A percentile compares a stretch with the other conserved stretches of the same genome.
phyloP scores from a whole-genome alignment of 2,113 vertebrate genomes.

The Plectropomus leopardus region DNA sequence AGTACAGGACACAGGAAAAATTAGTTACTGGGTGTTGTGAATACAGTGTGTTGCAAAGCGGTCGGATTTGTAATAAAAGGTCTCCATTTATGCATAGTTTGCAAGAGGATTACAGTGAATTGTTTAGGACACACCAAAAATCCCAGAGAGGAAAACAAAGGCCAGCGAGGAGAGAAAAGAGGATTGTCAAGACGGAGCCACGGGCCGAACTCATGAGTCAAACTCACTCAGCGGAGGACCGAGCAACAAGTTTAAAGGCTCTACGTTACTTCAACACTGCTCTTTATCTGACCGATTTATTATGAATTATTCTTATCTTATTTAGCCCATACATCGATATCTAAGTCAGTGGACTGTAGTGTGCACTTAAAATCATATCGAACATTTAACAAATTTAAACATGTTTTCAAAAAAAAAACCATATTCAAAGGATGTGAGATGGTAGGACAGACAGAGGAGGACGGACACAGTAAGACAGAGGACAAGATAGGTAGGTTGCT shows the following conservation, averaged over 20 bases:
- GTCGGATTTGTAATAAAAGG: slow-evolving; percentile 26
- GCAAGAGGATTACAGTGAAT: slow-evolving; percentile 68
- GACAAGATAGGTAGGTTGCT: too few species aligned
- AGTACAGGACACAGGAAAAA: slow-evolving; percentile 19
- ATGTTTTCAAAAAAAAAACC: too few species aligned
- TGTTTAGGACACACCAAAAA: slow-evolving; percentile 61
- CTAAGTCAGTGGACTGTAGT: too few species aligned
- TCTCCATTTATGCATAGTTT: slow-evolving; percentile 57
- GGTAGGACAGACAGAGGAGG: too few species aligned
- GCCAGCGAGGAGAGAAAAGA: slow-evolving; percentile 60
- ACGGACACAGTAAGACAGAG: too few species aligned
- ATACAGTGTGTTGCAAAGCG: slow-evolving; percentile 10
- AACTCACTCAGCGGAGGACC: background rate
- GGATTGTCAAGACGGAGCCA: slow-evolving; percentile 72
- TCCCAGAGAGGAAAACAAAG: slow-evolving; percentile 58
- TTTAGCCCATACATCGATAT: too few species aligned
- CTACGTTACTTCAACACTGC: background rate
- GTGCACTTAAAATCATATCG: too few species aligned
- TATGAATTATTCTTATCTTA: too few species aligned
- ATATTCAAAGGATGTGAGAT: too few species aligned
- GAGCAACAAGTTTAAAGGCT: slow-evolving; percentile 9
- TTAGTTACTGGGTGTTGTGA: slow-evolving; percentile 20
- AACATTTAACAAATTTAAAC: too few species aligned
- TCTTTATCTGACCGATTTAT: background rate
- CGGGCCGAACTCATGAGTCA: slow-evolving; percentile 30